Base-by-base conservation (phyloP, 2,888 invertebrate species). In the Drosophila sordidula region DNA sequence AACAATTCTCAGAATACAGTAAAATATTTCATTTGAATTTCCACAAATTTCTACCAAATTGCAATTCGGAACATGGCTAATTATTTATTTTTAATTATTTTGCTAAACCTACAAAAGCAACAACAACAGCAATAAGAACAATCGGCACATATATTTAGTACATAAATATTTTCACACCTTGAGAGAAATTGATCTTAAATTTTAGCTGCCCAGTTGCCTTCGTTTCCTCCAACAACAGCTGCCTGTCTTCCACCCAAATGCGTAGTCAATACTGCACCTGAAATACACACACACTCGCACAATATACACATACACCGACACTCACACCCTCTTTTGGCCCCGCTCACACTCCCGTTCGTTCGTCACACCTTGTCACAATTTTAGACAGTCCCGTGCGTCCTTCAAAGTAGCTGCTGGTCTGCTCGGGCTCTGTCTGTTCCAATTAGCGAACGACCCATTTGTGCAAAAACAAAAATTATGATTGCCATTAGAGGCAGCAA, bases 371-470 rank as follows among this genome's bases (percentile, higher is more conserved):
- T 77, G 85, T 72, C 81, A 70, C 61, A 72, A 38, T 63, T 83
- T 80, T 45, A 76, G 68, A 62, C 26, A 46, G 8, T 64, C 63
- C 61, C 58, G 54, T 61, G 54, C 66, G 79, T 79, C 79, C 79
- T 84, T 79, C 81, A 84, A 79, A 79, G 79, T 79, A 79, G 84
- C 68, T 83, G 61, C 58, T 44, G 51, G 8, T 67, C 51, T 34
- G 41, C 67, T 29, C 42, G 26, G 25, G 42, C 47, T 56, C 65
- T 51, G 83, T 89, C 83, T 77, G 87, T 70, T 89, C 89, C 87
- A 87, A 83, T 83, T 88, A 86, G 76, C 66, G 12, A 47, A 22
- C 66, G 83, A 70, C 89, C 83, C 70, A 77, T 75, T 78, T 78
- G 62, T 55, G 73, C 61, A 52, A 61, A 67, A 61, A 46, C 14